Base-by-base conservation (phyloP, 1,140 invertebrate species). In the Cydia strobilella region DNA sequence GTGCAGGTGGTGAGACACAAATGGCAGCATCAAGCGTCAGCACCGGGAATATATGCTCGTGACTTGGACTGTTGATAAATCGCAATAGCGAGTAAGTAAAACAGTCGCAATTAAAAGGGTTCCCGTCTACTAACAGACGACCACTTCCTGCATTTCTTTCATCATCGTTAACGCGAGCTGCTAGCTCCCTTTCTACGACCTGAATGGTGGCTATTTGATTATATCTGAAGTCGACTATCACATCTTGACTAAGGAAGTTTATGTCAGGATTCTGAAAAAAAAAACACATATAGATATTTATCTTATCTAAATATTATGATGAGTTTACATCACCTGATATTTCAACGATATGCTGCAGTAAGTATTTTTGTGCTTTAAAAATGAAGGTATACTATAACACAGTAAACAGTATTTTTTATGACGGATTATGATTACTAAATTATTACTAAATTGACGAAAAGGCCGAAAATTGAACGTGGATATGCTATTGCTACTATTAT, bases 161-260 rank as follows among this genome's bases (percentile, higher is more conserved):
- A 15, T 35, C 63, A 23, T 35, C 10, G 15, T 65, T 15, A 2
- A 23, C 63, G 12, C 63, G 63, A n/a, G 25, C 25, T n/a, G 23
- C 54, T 59, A 59, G 63, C 12, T 27, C 27, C 15, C 63, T 31
- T 27, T 65, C 25, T 27, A 3, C 15, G 3, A 65, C 13, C 13
- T 65, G 25, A 23, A 65, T 23, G 27, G 63, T 65, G 0, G 63
- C 13, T 27, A 65, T 65, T 27, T 65, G 23, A 9, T 65, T 65
- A 23, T 65, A 65, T 65, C 63, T 27, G 63, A 65, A 65, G 63
- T 65, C 63, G 4, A 65, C 63, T 35, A 9, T 65, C 25, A n/a
- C 23, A 27, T 65, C 25, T 10, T 15, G 27, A 35, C 63, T 65
- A 7, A 65, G 63, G 63, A 65, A 65, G 63, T 65, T 65, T 27